Percentiles rank a stretch among this genome's conserved stretches.
These are phyloP conservation scores for Ceriagrion tenellum DNA, from an alignment of 2,888 invertebrate species.

Conservation along the genomic window DNA sequence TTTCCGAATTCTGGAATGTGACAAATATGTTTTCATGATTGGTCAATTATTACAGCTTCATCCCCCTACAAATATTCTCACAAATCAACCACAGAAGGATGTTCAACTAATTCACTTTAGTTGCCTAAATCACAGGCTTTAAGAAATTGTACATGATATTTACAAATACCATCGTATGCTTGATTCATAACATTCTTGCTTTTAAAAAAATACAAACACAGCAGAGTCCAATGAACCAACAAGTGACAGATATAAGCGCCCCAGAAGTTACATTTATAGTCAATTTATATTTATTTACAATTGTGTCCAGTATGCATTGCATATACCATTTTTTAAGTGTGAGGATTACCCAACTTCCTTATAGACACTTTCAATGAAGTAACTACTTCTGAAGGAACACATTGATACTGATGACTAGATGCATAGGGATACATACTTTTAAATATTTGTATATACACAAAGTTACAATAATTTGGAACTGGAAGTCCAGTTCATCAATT, in stretches of 20 bases:
- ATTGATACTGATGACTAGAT: conserved; percentile 62
- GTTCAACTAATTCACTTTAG: conserved; percentile 33
- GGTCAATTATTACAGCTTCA: conserved; percentile 41
- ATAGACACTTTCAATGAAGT: conserved; percentile 59
- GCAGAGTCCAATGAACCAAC: conserved; percentile 63
- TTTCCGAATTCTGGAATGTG: conserved; percentile 49
- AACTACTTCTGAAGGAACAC: conserved; percentile 62
- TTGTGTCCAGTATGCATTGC: conserved; percentile 67
- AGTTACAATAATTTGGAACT: background rate
- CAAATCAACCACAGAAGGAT: conserved; percentile 47
- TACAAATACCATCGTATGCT: conserved; percentile 44
- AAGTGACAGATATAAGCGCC: conserved; percentile 61
- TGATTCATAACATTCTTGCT: conserved; percentile 56
- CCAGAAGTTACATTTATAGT: conserved; percentile 26
- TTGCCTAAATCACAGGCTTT: conserved; percentile 51
- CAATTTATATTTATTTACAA: conserved; percentile 56
- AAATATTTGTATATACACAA: conserved; percentile 61
- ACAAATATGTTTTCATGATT: conserved; percentile 49
- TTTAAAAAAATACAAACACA: conserved; percentile 67
- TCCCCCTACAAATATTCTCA: conserved; percentile 44
- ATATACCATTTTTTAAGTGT: conserved; percentile 62
- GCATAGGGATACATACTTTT: conserved; percentile 27
- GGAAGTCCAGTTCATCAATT: background rate
- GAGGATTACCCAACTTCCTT: conserved; percentile 60
- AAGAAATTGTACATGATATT: conserved; percentile 57